Evolutionary conservation across 2,888 invertebrate genomes (phyloP).

Genomic region (Crocallis elinguaria): DNA sequence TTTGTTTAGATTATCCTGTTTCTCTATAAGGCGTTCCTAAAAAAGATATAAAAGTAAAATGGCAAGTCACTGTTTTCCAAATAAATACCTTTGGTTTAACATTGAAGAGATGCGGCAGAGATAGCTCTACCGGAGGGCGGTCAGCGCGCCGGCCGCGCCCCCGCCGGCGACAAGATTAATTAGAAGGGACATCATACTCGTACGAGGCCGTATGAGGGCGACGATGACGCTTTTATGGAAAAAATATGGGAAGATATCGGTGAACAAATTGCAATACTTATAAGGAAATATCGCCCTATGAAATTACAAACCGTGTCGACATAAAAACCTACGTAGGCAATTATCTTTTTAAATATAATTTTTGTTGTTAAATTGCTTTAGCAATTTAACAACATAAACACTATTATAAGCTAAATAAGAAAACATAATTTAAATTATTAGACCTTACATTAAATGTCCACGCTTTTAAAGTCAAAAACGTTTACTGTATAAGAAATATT

Average conservation of each 20-base stretch:
- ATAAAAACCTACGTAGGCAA: neutral
- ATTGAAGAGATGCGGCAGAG: constrained; percentile 2
- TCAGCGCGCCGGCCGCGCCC: constrained; percentile 1
- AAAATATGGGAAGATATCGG: constrained; percentile 20
- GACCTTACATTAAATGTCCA: too few relatives aligned
- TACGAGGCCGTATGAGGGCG: constrained; percentile 22
- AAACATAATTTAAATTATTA: too few relatives aligned
- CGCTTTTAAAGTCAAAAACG: too few relatives aligned
- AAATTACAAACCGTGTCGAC: neutral
- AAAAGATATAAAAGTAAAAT: constrained; percentile 5
- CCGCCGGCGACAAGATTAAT: constrained; percentile 21
- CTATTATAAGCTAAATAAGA: too few relatives aligned
- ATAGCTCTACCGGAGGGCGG: constrained; percentile 13
- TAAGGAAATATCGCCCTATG: constrained; percentile 6
- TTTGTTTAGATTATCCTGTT: neutral
- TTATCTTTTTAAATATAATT: too few relatives aligned
- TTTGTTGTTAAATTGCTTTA: too few relatives aligned
- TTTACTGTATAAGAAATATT: too few relatives aligned
- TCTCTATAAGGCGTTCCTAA: neutral
- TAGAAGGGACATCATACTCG: constrained; percentile 26
- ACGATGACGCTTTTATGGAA: constrained; percentile 20
- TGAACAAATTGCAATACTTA: constrained; percentile 16
- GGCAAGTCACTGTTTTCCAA: constrained; percentile 8
- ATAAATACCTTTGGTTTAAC: constrained; percentile 7
- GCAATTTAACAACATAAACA: too few relatives aligned